Evolutionary conservation across 2,888 invertebrate species (phyloP).

Genomic region (Merodon equestris): DNA sequence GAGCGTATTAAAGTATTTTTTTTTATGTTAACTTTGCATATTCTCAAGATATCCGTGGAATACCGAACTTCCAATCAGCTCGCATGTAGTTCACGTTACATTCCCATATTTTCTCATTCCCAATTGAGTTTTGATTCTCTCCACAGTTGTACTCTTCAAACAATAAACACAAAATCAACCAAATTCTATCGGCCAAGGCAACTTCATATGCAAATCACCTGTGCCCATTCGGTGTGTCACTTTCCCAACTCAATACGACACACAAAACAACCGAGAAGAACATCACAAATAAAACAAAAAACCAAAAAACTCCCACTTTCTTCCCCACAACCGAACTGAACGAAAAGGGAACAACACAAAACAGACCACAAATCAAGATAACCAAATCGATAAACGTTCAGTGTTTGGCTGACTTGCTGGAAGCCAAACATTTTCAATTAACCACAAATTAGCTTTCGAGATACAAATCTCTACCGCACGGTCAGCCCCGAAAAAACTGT

Average conservation of each 20-base stretch:
- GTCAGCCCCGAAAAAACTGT: slow-evolving; percentile 47
- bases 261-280: slow-evolving; percentile 11
- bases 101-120: slow-evolving; percentile 10
- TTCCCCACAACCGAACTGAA: slow-evolving; percentile 3
- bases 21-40: no score
- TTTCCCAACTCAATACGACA: slow-evolving; percentile 48
- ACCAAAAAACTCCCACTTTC: slow-evolving; percentile 54
- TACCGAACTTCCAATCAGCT: no score
- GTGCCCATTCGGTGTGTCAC: slow-evolving; percentile 48
- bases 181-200: slow-evolving; percentile 38
- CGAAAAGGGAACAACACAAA: slow-evolving; percentile 18
- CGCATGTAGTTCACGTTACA: no score
- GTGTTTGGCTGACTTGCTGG: slow-evolving; percentile 46
- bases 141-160: not conserved
- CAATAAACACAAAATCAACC: slow-evolving; percentile 41
- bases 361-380: slow-evolving; percentile 63
- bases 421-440: slow-evolving; percentile 68
- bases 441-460: slow-evolving; percentile 66
- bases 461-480: slow-evolving; percentile 44
- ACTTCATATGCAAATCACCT: slow-evolving; percentile 48
- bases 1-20: no score
- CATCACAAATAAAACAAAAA: slow-evolving; percentile 7
- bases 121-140: slow-evolving; percentile 45
- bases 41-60: no score
- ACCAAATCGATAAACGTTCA: slow-evolving; percentile 60